phyloP scores from a whole-genome alignment of 2,113 vertebrate genomes.

The Paramisgurnus dabryanus region DNA sequence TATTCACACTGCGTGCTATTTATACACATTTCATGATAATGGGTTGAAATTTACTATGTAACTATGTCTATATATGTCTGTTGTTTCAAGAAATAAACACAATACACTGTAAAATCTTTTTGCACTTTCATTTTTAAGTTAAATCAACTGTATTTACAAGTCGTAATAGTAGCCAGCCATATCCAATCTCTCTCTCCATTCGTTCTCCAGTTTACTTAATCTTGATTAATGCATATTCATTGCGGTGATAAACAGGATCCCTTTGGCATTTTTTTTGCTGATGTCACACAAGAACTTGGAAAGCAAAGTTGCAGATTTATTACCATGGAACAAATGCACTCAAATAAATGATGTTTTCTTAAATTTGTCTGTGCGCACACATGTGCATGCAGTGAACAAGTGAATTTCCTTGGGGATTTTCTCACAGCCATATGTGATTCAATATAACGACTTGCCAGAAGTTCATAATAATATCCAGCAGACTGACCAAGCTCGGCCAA shows the following conservation, averaged over 20 bases:
- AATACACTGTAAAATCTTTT: too few species aligned
- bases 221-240: background rate
- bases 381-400: background rate
- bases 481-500: slow-evolving; percentile 25
- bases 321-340: background rate
- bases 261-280: background rate
- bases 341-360: background rate
- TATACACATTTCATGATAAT: too few species aligned
- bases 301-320: background rate
- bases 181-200: background rate
- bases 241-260: background rate
- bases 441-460: background rate
- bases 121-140: too few species aligned
- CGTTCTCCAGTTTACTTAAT: background rate
- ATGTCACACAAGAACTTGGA: slow-evolving; percentile 1
- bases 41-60: too few species aligned
- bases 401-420: slow-evolving; percentile 8
- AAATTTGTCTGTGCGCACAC: background rate
- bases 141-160: too few species aligned
- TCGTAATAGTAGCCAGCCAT: slow-evolving; percentile 12
- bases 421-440: slow-evolving; percentile 11
- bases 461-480: slow-evolving; percentile 31
- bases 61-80: too few species aligned
- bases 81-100: too few species aligned
- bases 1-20: too few species aligned